phyloP scores from a whole-genome alignment of 2,113 vertebrate species.

The Sardina pilchardus region DNA sequence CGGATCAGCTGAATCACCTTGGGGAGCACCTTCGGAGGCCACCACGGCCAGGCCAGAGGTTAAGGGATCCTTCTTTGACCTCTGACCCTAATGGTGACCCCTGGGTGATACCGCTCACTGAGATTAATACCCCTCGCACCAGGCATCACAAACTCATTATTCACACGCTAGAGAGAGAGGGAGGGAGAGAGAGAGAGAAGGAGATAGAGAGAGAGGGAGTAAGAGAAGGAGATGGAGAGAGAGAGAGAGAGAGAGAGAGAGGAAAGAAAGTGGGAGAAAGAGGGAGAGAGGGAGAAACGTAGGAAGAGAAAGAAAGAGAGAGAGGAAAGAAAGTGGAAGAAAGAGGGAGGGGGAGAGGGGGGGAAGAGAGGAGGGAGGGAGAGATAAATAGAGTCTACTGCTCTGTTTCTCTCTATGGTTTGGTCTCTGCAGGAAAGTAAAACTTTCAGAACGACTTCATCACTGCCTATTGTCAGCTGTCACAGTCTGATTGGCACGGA shows the following conservation, averaged over 20 bases:
- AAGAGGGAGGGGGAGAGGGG: not conserved
- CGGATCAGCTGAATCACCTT: constrained; percentile 56
- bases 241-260: not conserved
- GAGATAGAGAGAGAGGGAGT: not conserved
- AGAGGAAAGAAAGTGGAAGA: not conserved
- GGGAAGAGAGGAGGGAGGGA: not conserved
- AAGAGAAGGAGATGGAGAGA: not conserved
- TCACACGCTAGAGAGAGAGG: constrained; percentile 42
- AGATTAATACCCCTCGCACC: constrained; percentile 75
- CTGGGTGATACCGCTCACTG: constrained; percentile 68
- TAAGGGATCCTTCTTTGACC: constrained; percentile 76
- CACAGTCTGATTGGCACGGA: not conserved
- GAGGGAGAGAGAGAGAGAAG: not conserved
- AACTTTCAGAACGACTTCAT: not conserved
- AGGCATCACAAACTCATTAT: constrained; percentile 57
- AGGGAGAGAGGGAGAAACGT: not conserved
- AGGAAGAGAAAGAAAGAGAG: not conserved
- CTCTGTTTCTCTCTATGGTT: not conserved
- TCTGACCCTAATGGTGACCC: constrained; percentile 73
- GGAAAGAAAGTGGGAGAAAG: not conserved
- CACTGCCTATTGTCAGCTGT: not conserved
- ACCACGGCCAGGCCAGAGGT: constrained; percentile 76
- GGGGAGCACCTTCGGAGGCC: constrained; percentile 54
- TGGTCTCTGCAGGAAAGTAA: not conserved
- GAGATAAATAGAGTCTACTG: not conserved